A percentile compares a stretch with the other conserved stretches of the same genome.
These are phyloP conservation scores for Cyprinodon variegatus DNA, from an alignment of 2,113 vertebrate genomes.

Conservation along the genomic window DNA sequence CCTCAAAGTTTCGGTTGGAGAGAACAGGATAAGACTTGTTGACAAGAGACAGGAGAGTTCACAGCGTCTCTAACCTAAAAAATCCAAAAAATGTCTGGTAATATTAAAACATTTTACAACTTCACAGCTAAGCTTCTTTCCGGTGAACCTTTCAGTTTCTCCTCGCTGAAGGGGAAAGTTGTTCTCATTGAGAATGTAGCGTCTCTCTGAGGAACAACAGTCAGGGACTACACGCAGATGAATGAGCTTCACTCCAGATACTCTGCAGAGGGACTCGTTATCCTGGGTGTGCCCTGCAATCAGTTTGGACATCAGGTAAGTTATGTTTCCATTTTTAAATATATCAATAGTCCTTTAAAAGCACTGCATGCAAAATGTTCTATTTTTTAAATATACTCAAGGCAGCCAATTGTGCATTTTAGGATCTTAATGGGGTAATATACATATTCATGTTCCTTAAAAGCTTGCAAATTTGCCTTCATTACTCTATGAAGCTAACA, in stretches of 20 bases:
- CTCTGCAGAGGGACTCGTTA: conserved; percentile 80
- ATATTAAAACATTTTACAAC: conserved; percentile 70
- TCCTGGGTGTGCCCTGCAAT: conserved; percentile 92
- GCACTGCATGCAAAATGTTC: background rate
- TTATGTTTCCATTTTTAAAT: background rate
- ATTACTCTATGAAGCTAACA: background rate
- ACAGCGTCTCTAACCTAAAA: background rate
- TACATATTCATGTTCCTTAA: background rate
- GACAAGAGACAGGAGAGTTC: background rate
- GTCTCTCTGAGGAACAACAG: conserved; percentile 95
- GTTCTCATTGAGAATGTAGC: conserved; percentile 91
- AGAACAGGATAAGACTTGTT: background rate
- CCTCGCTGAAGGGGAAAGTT: conserved; percentile 83
- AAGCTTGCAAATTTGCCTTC: background rate
- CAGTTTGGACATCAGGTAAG: conserved; percentile 95
- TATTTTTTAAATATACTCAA: background rate
- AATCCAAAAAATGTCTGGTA: conserved; percentile 35
- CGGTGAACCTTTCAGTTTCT: conserved; percentile 80
- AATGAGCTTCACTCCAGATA: conserved; percentile 87
- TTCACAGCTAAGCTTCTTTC: conserved; percentile 82
- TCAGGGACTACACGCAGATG: conserved; percentile 92
- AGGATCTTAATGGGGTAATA: too few relatives aligned
- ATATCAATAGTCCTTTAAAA: background rate
- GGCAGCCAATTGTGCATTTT: background rate
- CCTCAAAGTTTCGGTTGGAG: background rate